These are phyloP conservation scores for Brevimyrus niger DNA, from an alignment of 2,113 vertebrate genomes.

Conservation along the genomic window DNA sequence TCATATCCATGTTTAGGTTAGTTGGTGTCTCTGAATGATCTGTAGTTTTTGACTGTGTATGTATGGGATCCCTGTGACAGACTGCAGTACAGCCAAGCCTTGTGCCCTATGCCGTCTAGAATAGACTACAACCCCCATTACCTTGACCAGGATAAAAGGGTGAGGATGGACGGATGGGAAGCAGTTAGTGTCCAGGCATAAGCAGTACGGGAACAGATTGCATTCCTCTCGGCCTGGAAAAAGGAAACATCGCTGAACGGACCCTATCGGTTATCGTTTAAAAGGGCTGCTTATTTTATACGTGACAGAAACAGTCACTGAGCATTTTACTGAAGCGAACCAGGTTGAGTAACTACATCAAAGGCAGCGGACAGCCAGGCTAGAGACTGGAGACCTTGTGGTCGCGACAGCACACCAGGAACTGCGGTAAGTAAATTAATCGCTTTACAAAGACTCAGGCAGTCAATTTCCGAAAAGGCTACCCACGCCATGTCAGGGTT, in stretches of 20 bases:
- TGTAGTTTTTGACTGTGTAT: background rate
- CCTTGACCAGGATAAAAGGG: background rate
- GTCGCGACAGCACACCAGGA: background rate
- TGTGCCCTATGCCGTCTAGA: background rate
- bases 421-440: background rate
- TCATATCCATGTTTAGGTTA: background rate
- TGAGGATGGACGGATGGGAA: background rate
- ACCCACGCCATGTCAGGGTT: background rate
- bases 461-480: background rate
- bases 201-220: background rate
- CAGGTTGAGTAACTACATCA: background rate
- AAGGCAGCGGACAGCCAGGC: background rate
- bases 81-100: background rate
- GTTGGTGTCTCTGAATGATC: background rate
- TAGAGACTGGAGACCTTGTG: background rate
- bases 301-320: background rate
- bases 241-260: background rate
- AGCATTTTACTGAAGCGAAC: background rate
- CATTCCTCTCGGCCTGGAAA: background rate
- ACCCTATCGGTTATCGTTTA: background rate
- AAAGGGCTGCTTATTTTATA: background rate
- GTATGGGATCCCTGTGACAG: background rate
- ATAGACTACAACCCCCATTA: background rate
- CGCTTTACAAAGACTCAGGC: background rate
- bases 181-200: background rate